Base-by-base conservation (phyloP, 2,797 vertebrate species). In the Pithecia hirsuta region DNA sequence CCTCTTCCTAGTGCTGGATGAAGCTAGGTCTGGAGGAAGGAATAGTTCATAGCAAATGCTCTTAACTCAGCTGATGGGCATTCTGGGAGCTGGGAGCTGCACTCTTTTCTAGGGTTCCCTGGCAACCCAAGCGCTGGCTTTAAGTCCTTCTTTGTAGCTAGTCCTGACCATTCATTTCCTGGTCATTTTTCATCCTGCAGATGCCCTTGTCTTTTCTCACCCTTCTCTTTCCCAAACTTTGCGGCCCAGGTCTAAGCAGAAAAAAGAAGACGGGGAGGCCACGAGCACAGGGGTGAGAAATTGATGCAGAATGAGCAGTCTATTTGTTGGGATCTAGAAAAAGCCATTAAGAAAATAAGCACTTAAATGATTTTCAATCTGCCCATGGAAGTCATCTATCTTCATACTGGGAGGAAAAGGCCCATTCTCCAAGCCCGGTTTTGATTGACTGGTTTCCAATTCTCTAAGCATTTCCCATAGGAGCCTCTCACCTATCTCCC, bases 371-470 rank as follows among this genome's bases (percentile, higher is more conserved):
- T 98, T 97, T 97, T 97, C 95, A 5, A 12, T 98, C 96, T 79
- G 76, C 95, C 55, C 2, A 0, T 97, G 98, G 97, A 96, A 2
- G 7, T 97, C 93, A 97, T 98, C 97, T 92, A 74, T 98, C 84
- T 98, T 46, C 90, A 97, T 97, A 95, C 91, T 74, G 84, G 75
- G 79, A 86, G 48, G 67, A 33, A 87, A 91, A 93, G 52, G 59
- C 61, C 84, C 20, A 0, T 93, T 97, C 76, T 95, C 87, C 17
- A 0, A 88, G 95, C 93, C 91, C 1, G 52, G 97, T 97, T 97
- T 97, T 97, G 97, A 98, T 52, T 98, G 98, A 97, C 98, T 98
- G 98, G 94, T 97, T 97, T 98, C 98, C 97, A 97, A 96, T 98
- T 97, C 96, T 96, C 90, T 78, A 82, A 93, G 93, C 90, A 93